Conservation (phyloP, 2,888 invertebrate species). For the Cremastobaeus sp. region DNA sequence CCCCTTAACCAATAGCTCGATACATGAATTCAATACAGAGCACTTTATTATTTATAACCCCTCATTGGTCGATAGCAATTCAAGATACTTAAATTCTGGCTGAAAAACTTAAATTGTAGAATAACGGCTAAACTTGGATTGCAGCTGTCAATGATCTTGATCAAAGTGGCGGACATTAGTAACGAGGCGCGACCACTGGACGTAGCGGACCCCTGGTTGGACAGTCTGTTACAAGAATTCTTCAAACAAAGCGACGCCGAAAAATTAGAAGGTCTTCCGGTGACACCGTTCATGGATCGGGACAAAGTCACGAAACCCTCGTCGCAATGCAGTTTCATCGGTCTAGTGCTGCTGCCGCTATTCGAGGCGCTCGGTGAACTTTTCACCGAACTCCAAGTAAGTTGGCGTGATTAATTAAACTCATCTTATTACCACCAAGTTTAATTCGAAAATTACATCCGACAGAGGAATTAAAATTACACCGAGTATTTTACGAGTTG, state of each 20-base stretch:
- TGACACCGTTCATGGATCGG: slow-evolving; percentile 92
- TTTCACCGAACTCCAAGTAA: slow-evolving; percentile 85
- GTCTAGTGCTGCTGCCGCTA: slow-evolving; percentile 87
- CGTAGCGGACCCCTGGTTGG: slow-evolving; percentile 90
- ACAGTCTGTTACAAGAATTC: slow-evolving; percentile 86
- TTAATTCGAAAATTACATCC: slow-evolving; percentile 31
- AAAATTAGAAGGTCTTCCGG: slow-evolving; percentile 88
- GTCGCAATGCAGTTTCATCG: slow-evolving; percentile 91
- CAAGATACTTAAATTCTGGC: too few relatives aligned
- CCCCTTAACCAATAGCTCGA: too few relatives aligned
- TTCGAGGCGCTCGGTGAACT: slow-evolving; percentile 88
- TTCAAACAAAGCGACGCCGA: slow-evolving; percentile 90
- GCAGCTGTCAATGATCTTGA: slow-evolving; percentile 88
- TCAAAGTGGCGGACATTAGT: slow-evolving; percentile 91
- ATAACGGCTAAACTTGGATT: too few relatives aligned
- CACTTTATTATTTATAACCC: too few relatives aligned
- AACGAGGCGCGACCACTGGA: slow-evolving; percentile 91
- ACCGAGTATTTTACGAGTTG: slow-evolving; percentile 8
- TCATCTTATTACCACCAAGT: slow-evolving; percentile 28
- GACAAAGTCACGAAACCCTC: slow-evolving; percentile 91
- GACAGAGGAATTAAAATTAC: slow-evolving; percentile 30
- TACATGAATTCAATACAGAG: too few relatives aligned
- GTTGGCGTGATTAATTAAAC: slow-evolving; percentile 46
- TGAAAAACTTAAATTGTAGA: too few relatives aligned
- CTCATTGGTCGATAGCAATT: too few relatives aligned